Base-by-base conservation (phyloP, 2,113 vertebrate species). In the Tursiops truncatus region DNA sequence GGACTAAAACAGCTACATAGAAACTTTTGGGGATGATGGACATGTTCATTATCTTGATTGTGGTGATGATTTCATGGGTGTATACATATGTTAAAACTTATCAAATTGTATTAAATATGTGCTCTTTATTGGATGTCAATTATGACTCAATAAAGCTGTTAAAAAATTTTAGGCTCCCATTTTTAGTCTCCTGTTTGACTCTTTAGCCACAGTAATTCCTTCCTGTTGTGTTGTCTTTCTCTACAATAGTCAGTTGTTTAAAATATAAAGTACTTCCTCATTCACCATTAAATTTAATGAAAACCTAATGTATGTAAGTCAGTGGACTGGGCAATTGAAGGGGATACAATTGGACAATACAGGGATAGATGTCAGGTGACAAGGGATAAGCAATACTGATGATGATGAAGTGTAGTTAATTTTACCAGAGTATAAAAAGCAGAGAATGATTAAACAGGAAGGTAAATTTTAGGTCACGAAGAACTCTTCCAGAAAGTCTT, bases 201-300 rank as follows among this genome's bases (percentile, higher is more conserved):
- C 36, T 85, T 90, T 47, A 87, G 62, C 53, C 44, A 89, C 15
- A 25, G 65, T 81, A 58, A 80, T 58, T 92, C 44, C 26, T 70
- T 74, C 58, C 56, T 88, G 21, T 26, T 70, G 7, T 53, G 12
- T 60, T 53, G 2, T 73, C 26, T 82, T 44, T 92, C 41, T 95
- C 38, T 38, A 62, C 50, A 91, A 93, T 11, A 94, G 50, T 73
- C n/a, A 70, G 13, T 87, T 90, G 33, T 83, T 89, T 77, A 91
- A 89, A 89, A 92, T 68, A 84, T 38, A 86, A 96, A 82, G 6
- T 84, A 85, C 33, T 38, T 97, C n/a, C 53, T 92, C 44, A n/a
- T 90, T 97, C 62, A 85, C 12, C 38, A 90, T 38, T 83, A 94
- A 83, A 77, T 65, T 62, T 93, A 53, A 85, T 85, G 71, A 94